Conservation (phyloP, 2,888 invertebrate species). For the Thumatha senex region DNA sequence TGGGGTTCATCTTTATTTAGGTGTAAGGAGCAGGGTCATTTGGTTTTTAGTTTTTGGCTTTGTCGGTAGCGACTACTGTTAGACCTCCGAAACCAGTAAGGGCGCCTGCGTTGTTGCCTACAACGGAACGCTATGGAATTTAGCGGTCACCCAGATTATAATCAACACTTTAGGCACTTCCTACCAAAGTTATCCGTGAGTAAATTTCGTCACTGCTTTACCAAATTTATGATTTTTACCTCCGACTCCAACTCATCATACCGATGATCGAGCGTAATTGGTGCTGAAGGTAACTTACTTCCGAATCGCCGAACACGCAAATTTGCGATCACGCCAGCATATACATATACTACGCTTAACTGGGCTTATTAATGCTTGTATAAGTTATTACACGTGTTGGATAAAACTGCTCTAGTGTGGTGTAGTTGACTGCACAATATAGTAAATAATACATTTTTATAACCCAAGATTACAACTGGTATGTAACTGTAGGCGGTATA, state of each 20-base stretch:
- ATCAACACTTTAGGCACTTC: not conserved
- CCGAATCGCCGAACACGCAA: slow-evolving; percentile 59
- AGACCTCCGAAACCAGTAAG: too few relatives aligned
- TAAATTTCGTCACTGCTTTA: not conserved
- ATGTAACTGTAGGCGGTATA: not conserved
- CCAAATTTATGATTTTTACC: slow-evolving; percentile 12
- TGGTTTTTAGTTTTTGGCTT: too few relatives aligned
- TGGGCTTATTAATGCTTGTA: slow-evolving; percentile 18
- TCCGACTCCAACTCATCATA: slow-evolving; percentile 23
- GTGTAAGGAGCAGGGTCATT: too few relatives aligned
- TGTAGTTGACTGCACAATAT: not conserved
- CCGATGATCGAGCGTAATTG: slow-evolving; percentile 50
- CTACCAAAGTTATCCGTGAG: not conserved
- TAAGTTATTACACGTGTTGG: not conserved
- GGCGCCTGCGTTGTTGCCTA: too few relatives aligned
- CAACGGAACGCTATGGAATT: too few relatives aligned
- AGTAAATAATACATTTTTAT: not conserved
- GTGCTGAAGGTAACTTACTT: slow-evolving; percentile 60
- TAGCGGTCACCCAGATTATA: not conserved
- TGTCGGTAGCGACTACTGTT: too few relatives aligned
- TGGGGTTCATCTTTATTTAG: too few relatives aligned
- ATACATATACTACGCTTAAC: slow-evolving; percentile 20
- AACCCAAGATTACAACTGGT: not conserved
- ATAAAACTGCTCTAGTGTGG: not conserved
- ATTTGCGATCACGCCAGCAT: slow-evolving; percentile 40